Percentiles rank a stretch among this genome's conserved stretches.
Conservation (phyloP, 2,888 invertebrate species). For the Plusia festucae region DNA sequence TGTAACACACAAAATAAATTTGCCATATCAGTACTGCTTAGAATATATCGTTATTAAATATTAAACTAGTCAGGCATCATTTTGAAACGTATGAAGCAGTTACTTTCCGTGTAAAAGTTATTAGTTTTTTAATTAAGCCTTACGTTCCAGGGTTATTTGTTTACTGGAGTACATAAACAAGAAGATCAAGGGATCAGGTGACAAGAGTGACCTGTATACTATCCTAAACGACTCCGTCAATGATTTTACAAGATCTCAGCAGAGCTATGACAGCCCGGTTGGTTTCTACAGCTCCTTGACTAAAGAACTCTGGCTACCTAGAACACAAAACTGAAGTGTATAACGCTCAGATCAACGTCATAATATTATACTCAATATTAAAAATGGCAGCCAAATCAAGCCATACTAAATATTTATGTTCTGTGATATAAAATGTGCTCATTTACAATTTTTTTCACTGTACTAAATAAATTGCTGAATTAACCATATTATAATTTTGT, state of each 20-base stretch:
- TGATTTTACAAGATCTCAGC: constrained; percentile 23
- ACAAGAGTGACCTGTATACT: constrained; percentile 34
- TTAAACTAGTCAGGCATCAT: too few relatives aligned
- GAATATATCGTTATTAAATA: too few relatives aligned
- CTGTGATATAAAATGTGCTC: constrained; percentile 4
- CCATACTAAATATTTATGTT: not conserved
- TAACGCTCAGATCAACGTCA: too few relatives aligned
- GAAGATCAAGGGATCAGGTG: constrained; percentile 25
- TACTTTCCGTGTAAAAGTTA: too few relatives aligned
- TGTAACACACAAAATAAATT: too few relatives aligned
- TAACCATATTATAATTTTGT: too few relatives aligned
- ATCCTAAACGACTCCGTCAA: constrained; percentile 30
- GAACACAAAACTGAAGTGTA: constrained; percentile 10
- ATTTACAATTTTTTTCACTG: not conserved
- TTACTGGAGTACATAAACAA: constrained; percentile 29
- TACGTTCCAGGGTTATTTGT: constrained; percentile 25
- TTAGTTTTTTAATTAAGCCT: not conserved
- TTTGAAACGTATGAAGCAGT: too few relatives aligned
- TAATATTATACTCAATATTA: not conserved
- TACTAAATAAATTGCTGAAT: not conserved
- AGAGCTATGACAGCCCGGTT: constrained; percentile 13
- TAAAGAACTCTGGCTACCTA: constrained; percentile 38
- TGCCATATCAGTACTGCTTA: too few relatives aligned
- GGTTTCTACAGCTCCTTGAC: constrained; percentile 30
- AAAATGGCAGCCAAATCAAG: not conserved